phyloP scores from a whole-genome alignment of 2,113 vertebrate genomes.

The Ageneiosus marmoratus region DNA sequence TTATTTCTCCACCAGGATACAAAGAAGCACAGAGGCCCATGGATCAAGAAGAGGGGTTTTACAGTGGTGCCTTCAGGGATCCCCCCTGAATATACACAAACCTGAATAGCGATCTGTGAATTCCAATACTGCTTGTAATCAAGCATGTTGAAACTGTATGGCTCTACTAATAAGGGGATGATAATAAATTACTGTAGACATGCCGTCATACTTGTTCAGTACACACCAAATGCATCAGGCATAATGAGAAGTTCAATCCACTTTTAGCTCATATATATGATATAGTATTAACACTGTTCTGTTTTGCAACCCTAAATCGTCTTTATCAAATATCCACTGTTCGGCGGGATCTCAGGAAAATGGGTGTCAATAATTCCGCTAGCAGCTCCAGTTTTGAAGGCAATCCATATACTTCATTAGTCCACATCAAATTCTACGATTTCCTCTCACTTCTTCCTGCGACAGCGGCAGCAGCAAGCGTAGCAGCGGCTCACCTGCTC shows the following conservation, averaged over 20 bases:
- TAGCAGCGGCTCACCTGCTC: conserved; percentile 58
- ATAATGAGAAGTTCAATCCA: neutral
- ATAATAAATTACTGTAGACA: neutral
- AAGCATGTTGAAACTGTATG: neutral
- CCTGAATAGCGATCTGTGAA: neutral
- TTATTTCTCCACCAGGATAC: neutral
- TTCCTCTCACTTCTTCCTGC: conserved; percentile 50
- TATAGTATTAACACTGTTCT: conserved; percentile 22
- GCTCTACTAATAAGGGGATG: neutral
- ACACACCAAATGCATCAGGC: conserved; percentile 8
- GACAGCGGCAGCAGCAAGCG: conserved; percentile 59
- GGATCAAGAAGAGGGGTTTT: neutral
- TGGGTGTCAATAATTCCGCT: conserved; percentile 2
- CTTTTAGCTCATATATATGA: neutral
- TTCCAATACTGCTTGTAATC: conserved; percentile 2
- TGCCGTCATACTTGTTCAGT: neutral
- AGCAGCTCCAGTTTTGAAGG: conserved; percentile 5
- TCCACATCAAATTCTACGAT: neutral
- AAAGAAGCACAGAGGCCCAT: neutral
- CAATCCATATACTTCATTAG: neutral
- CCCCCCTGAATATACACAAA: neutral
- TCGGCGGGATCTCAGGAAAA: neutral
- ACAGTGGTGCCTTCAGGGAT: neutral
- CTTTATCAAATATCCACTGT: neutral
- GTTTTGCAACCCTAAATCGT: conserved; percentile 21